Conservation (phyloP, 2,113 vertebrate genomes). For the Channa argus region DNA sequence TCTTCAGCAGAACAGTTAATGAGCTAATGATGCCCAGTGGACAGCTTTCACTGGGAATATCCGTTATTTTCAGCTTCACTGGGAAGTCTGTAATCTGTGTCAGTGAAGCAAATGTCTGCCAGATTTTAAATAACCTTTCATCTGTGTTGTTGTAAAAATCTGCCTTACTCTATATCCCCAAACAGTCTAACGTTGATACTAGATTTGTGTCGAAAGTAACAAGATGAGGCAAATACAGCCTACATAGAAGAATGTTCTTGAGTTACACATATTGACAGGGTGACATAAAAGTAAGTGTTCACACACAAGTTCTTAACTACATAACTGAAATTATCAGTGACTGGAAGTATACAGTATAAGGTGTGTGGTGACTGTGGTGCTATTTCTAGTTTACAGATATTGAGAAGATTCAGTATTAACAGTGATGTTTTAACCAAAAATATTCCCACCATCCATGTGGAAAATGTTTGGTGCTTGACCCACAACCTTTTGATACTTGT, state of each 20-base stretch:
- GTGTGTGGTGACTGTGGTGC: neutral
- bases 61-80: slow-evolving; percentile 26
- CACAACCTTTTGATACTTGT: neutral
- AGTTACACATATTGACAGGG: too few relatives aligned
- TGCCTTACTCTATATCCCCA: too few relatives aligned
- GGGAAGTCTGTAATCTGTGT: slow-evolving; percentile 27
- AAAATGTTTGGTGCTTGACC: neutral
- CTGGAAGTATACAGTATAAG: neutral
- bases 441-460: neutral
- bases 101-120: neutral
- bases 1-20: slow-evolving; percentile 7
- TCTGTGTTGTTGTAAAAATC: neutral
- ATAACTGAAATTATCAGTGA: neutral
- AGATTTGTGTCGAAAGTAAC: neutral
- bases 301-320: too few relatives aligned
- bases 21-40: slow-evolving; percentile 42
- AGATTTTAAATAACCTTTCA: slow-evolving; percentile 21
- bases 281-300: too few relatives aligned
- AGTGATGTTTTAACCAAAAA: neutral
- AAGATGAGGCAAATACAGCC: neutral
- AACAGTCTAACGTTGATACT: too few relatives aligned
- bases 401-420: neutral
- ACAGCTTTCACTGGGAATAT: neutral
- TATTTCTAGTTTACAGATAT: neutral
- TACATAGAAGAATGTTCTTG: neutral